Evolutionary conservation across 2,113 vertebrate genomes (phyloP), one percentile per base, ranked within the genome.

Genomic region (Capreolus pygargus): DNA sequence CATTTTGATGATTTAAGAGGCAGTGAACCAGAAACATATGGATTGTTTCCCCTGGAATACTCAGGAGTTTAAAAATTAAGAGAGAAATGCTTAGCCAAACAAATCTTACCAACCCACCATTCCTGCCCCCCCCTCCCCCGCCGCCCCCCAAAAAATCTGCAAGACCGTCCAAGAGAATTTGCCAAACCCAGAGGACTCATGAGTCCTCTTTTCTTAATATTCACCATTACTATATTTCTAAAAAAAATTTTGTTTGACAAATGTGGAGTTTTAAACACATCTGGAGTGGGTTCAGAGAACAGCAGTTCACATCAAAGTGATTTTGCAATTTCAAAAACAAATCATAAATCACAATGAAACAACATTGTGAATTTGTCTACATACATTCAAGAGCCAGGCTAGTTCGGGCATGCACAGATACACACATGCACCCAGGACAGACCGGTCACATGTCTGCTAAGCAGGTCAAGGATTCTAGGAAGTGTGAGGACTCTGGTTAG

Each of bases 21-120:
- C 89, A 98, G 81, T 92, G 87, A 97, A 96, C 93, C 93, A 95
- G 95, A 98, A 97, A 97, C 95, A 97, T 92, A 92, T 96, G 97
- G 95, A 91, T 96, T 98, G 43, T 98, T 96, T 97, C 64, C 84
- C n/a, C 91, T n/a, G 33, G 70, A 97, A 97, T 96, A 88, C 89
- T 87, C 93, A 94, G 23, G 88, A 91, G 91, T 55, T 97, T 97
- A 97, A 96, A 97, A 97, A 97, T 94, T 92, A 97, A 97, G 83
- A 36, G 39, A 82, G 70, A 88, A 94, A 54, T 47, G 5, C 58
- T 88, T 82, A 89, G 57, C 83, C 61, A 97, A 97, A 97, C 60
- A 96, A 84, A 95, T 92, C 89, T 97, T 85, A 45, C 86, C 36
- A 54, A 97, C 55, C 64, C 47, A 52, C 9, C 47, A 50, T 50